Evolutionary conservation across 2,797 vertebrate species (phyloP).

Genomic region (Streptopelia turtur): DNA sequence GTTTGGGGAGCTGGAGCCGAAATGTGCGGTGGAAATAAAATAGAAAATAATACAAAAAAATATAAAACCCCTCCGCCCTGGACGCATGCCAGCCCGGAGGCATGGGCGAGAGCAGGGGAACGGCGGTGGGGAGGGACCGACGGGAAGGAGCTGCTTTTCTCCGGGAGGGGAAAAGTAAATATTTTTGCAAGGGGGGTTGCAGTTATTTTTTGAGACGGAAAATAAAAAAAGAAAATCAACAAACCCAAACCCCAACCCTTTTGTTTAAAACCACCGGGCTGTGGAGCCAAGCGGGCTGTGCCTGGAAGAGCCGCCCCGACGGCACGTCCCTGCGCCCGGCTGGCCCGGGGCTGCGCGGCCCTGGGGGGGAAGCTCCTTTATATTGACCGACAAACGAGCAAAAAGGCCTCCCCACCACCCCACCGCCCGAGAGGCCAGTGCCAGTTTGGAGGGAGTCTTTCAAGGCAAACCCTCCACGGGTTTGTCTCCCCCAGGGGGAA

Average conservation of each 20-base stretch:
- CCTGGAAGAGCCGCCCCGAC: slow-evolving; percentile 16
- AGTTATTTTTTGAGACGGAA: slow-evolving; percentile 23
- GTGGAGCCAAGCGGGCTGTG: slow-evolving; percentile 43
- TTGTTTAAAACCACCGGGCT: slow-evolving; percentile 62
- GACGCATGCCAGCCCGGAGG: slow-evolving; percentile 84
- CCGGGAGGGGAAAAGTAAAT: background rate
- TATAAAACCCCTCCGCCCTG: slow-evolving; percentile 80
- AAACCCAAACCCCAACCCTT: background rate
- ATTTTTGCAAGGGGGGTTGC: background rate
- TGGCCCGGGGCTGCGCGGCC: background rate
- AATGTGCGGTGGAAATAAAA: slow-evolving; percentile 84
- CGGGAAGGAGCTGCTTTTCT: slow-evolving; percentile 32
- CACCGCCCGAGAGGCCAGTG: background rate
- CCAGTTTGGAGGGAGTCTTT: background rate
- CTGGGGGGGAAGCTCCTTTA: background rate
- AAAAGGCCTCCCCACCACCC: background rate
- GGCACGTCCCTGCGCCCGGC: background rate
- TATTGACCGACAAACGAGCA: rapidly evolving
- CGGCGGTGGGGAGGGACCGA: background rate
- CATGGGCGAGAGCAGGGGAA: background rate
- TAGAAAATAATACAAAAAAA: background rate
- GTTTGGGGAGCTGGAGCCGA: slow-evolving; percentile 89
- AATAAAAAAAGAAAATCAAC: no score
- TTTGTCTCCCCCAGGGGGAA: background rate
- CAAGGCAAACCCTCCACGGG: background rate